Percentiles rank a stretch among this genome's conserved stretches.
phyloP scores from a whole-genome alignment of 2,113 vertebrate genomes.

The Istiophorus platypterus region DNA sequence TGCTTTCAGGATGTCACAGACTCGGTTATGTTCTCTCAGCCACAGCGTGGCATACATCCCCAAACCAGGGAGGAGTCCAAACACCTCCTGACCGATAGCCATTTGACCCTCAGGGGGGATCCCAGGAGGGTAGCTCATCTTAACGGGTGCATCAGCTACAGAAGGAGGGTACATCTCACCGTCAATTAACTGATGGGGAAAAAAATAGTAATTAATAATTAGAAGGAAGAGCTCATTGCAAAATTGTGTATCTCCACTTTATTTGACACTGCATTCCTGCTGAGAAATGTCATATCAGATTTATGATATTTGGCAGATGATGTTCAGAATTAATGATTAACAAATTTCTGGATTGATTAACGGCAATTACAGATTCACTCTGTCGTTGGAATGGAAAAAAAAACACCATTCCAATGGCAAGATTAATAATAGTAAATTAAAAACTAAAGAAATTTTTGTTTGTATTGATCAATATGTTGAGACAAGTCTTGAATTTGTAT shows the following conservation, averaged over 20 bases:
- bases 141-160: conserved; percentile 82
- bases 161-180: conserved; percentile 92
- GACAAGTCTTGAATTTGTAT: background rate
- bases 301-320: background rate
- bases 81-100: conserved; percentile 95
- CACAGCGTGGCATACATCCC: conserved; percentile 91
- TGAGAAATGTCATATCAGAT: background rate
- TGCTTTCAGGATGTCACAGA: conserved; percentile 91
- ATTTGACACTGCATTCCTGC: background rate
- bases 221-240: background rate
- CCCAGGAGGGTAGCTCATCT: conserved; percentile 90
- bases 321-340: background rate
- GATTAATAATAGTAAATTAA: too few relatives aligned
- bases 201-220: background rate
- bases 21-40: conserved; percentile 95
- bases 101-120: conserved; percentile 80
- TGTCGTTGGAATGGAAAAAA: background rate
- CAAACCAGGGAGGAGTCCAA: conserved; percentile 93
- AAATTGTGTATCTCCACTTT: background rate
- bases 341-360: background rate
- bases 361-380: background rate
- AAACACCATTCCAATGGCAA: background rate
- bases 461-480: background rate
- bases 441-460: background rate
- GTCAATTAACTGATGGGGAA: conserved; percentile 84